These are phyloP conservation scores for Drosophila mercatorum DNA, from an alignment of 2,888 invertebrate genomes.

Conservation along the genomic window DNA sequence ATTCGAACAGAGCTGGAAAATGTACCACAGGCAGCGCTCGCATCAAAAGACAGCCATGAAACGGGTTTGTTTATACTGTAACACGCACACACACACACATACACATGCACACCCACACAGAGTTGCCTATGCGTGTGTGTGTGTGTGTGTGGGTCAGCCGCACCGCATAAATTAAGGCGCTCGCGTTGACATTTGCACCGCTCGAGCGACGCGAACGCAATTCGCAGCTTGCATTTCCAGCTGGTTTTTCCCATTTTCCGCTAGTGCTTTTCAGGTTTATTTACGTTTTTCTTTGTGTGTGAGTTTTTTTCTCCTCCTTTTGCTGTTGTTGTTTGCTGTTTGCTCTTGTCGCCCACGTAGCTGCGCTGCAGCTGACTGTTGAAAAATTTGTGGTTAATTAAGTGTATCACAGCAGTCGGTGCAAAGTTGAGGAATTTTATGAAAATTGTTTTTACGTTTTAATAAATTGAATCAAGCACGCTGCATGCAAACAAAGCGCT, in stretches of 20 bases:
- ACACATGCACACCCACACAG: neutral
- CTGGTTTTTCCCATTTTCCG: constrained; percentile 44
- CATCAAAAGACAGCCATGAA: constrained; percentile 48
- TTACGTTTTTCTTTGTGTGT: neutral
- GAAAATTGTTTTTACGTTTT: constrained; percentile 12
- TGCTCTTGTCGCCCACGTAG: constrained; percentile 3
- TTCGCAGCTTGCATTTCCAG: constrained; percentile 54
- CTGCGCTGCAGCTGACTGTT: constrained; percentile 10
- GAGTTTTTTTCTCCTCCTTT: neutral
- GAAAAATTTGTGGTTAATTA: constrained; percentile 26
- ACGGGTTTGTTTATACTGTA: constrained; percentile 63
- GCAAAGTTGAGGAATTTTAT: constrained; percentile 11
- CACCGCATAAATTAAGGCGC: constrained; percentile 66
- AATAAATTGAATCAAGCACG: constrained; percentile 25
- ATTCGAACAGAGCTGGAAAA: constrained; percentile 37
- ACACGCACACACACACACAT: constrained; percentile 7
- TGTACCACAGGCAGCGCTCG: constrained; percentile 28
- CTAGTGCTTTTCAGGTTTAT: neutral
- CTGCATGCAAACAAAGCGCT: neutral
- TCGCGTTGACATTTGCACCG: constrained; percentile 60
- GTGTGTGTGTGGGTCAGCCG: constrained; percentile 25
- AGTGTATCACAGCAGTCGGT: constrained; percentile 21
- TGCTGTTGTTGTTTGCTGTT: neutral
- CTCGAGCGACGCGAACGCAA: constrained; percentile 46
- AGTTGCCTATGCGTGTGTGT: constrained; percentile 8